phyloP scores from a whole-genome alignment of 1,140 invertebrate genomes.

The Chironomus tepperi region DNA sequence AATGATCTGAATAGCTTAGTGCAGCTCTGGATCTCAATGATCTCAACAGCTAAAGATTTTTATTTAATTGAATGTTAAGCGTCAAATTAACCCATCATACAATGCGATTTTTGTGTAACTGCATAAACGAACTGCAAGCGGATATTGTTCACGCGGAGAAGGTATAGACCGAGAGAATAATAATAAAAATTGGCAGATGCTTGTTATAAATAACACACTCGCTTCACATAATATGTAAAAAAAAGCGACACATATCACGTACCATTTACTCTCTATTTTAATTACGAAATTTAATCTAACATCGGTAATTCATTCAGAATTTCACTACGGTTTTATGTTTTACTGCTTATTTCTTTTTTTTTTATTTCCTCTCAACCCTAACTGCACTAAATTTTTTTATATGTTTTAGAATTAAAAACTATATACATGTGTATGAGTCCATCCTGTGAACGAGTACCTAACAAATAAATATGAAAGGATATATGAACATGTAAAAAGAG shows the following conservation, averaged over 20 bases:
- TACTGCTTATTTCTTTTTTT: not conserved
- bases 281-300: conserved; percentile 19
- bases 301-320: conserved; percentile 2
- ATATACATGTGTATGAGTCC: not conserved
- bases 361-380: not conserved
- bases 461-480: too few relatives aligned
- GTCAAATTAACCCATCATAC: too few relatives aligned
- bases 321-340: not conserved
- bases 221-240: not conserved
- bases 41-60: too few relatives aligned
- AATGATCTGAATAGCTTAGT: too few relatives aligned
- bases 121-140: too few relatives aligned
- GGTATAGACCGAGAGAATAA: not conserved
- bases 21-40: too few relatives aligned
- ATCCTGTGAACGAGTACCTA: not conserved
- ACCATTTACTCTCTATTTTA: not conserved
- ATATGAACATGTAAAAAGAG: too few relatives aligned
- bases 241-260: not conserved
- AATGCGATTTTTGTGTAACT: too few relatives aligned
- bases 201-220: not conserved
- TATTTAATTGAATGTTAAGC: too few relatives aligned
- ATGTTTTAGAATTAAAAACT: too few relatives aligned
- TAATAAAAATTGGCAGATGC: conserved; percentile 22
- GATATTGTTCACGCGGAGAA: not conserved
- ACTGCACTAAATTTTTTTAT: not conserved